Evolutionary conservation across 2,797 vertebrate genomes (phyloP).

Genomic region (Chaunax sp.): DNA sequence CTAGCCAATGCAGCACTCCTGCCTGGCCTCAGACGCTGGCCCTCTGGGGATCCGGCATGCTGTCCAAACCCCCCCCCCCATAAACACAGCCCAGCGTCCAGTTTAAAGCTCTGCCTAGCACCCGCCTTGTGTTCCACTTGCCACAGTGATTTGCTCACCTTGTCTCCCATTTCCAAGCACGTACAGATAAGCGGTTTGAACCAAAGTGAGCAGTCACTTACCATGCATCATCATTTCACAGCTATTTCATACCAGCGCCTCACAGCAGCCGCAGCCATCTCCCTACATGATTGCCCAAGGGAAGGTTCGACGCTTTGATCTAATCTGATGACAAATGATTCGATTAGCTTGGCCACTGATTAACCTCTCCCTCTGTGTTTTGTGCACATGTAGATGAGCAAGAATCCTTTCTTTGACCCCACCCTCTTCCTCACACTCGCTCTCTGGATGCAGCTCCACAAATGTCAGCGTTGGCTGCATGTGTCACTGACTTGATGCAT

Average conservation of each 20-base stretch:
- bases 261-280: slow-evolving; percentile 33
- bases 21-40: slow-evolving; percentile 47
- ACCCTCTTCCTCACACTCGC: background rate
- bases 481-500: slow-evolving; percentile 71
- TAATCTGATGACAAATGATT: slow-evolving; percentile 76
- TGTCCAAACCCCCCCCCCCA: background rate
- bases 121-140: slow-evolving; percentile 38
- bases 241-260: slow-evolving; percentile 48
- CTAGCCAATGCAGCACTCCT: slow-evolving; percentile 71
- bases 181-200: slow-evolving; percentile 44
- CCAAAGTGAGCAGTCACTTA: slow-evolving; percentile 48
- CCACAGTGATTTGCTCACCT: slow-evolving; percentile 47
- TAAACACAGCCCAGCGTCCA: slow-evolving; percentile 2
- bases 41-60: slow-evolving; percentile 28
- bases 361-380: slow-evolving; percentile 70
- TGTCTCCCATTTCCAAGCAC: slow-evolving; percentile 35
- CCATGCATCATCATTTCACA: slow-evolving; percentile 42
- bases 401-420: slow-evolving; percentile 26
- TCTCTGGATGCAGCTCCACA: slow-evolving; percentile 43
- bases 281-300: slow-evolving; percentile 45
- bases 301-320: slow-evolving; percentile 71
- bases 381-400: slow-evolving; percentile 50
- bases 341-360: slow-evolving; percentile 68
- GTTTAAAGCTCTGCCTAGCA: slow-evolving; percentile 14
- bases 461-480: slow-evolving; percentile 63